A percentile compares a stretch with the other conserved stretches of the same genome.
These are phyloP conservation scores for Xylota segnis DNA, from an alignment of 2,888 invertebrate genomes.

Conservation along the genomic window DNA sequence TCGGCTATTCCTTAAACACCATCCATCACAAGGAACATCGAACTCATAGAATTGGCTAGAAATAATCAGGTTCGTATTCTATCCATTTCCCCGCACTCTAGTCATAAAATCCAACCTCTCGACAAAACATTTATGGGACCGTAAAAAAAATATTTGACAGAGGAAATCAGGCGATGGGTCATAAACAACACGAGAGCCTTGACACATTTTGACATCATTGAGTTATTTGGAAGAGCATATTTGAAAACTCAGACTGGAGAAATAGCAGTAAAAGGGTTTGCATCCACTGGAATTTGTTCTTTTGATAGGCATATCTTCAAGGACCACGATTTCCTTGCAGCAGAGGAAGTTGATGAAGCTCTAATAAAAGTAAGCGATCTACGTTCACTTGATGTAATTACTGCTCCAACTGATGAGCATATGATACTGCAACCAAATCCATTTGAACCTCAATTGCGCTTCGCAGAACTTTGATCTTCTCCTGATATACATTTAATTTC, in stretches of 20 bases:
- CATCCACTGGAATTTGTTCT: constrained; percentile 50
- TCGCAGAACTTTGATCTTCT: constrained; percentile 8
- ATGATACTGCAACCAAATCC: constrained; percentile 3
- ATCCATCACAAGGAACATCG: too few species aligned
- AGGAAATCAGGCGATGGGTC: constrained; percentile 48
- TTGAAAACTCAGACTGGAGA: constrained; percentile 51
- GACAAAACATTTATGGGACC: constrained; percentile 67
- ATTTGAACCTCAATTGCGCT: constrained; percentile 9
- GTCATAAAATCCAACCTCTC: constrained; percentile 64
- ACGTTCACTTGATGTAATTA: constrained; percentile 5
- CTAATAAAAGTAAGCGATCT: constrained; percentile 27
- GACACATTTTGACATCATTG: constrained; percentile 56
- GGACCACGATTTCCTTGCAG: constrained; percentile 34
- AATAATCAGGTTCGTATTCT: constrained; percentile 54
- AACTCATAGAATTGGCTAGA: constrained; percentile 45
- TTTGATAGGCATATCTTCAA: constrained; percentile 32
- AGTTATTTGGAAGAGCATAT: constrained; percentile 52
- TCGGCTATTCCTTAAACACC: constrained; percentile 49
- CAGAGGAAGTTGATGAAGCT: constrained; percentile 46
- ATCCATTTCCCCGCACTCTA: constrained; percentile 59
- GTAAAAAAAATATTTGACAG: constrained; percentile 61
- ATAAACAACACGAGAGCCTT: constrained; percentile 48
- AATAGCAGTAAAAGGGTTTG: constrained; percentile 53
- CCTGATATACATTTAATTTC: background rate
- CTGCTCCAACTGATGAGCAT: constrained; percentile 1